phyloP scores from a whole-genome alignment of 2,113 vertebrate genomes.

The Clarias magur region DNA sequence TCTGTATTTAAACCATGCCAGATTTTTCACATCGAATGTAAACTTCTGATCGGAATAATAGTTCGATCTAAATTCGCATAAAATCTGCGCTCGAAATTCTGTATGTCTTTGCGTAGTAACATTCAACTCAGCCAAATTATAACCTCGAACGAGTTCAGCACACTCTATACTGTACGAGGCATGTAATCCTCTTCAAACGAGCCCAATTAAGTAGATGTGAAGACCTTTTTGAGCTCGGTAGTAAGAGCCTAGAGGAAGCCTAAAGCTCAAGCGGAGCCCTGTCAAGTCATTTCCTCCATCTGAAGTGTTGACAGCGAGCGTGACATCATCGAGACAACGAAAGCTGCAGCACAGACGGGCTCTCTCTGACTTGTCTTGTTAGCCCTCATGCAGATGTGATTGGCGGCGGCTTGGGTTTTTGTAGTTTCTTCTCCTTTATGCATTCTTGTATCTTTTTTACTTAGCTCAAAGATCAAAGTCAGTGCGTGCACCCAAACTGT shows the following conservation, averaged over 20 bases:
- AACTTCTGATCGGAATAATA: background rate
- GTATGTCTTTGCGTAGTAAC: background rate
- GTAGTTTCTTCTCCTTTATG: background rate
- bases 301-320: slow-evolving; percentile 60
- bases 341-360: slow-evolving; percentile 46
- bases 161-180: slow-evolving; percentile 6
- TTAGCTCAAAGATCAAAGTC: background rate
- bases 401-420: background rate
- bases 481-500: background rate
- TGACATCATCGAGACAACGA: slow-evolving; percentile 67
- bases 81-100: background rate
- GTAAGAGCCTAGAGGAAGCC: slow-evolving; percentile 35
- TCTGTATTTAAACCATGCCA: background rate
- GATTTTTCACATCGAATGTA: background rate
- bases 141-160: slow-evolving; percentile 13
- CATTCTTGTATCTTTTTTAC: too few species aligned
- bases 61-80: background rate
- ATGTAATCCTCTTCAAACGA: slow-evolving; percentile 4
- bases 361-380: slow-evolving; percentile 29
- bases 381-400: slow-evolving; percentile 1
- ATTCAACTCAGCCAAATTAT: background rate
- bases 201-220: slow-evolving; percentile 47
- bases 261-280: slow-evolving; percentile 38
- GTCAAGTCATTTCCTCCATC: slow-evolving; percentile 41
- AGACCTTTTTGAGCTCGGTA: slow-evolving; percentile 26